Evolutionary conservation across 2,113 vertebrate genomes (phyloP).

Genomic region (Eidolon helvum): DNA sequence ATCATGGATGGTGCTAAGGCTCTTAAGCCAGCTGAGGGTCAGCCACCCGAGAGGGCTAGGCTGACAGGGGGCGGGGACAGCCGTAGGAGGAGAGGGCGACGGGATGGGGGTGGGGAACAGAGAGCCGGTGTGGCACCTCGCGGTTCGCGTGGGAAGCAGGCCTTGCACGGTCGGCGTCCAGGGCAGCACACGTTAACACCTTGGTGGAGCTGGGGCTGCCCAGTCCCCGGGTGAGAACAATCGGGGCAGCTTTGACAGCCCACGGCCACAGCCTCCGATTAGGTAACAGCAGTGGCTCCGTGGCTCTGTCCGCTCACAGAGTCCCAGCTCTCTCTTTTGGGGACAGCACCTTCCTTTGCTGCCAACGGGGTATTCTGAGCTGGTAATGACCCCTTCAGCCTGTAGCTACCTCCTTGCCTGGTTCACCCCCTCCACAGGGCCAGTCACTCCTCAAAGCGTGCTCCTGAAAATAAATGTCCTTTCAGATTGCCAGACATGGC

Average conservation of each 20-base stretch:
- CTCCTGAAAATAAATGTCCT: background rate
- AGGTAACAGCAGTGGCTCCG: too few relatives aligned
- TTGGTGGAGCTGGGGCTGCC: accelerated
- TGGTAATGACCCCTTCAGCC: too few relatives aligned
- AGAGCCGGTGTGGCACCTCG: accelerated
- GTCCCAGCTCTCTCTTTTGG: too few relatives aligned
- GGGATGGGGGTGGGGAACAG: accelerated
- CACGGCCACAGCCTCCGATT: accelerated
- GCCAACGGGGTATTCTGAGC: accelerated
- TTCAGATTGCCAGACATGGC: background rate
- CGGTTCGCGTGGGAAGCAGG: accelerated
- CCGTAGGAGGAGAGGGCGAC: accelerated
- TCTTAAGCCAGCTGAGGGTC: background rate
- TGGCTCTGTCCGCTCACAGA: accelerated
- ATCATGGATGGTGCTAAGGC: background rate
- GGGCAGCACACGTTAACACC: accelerated
- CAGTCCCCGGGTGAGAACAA: background rate
- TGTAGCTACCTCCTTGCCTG: background rate
- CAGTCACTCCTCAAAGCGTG: background rate
- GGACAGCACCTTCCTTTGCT: accelerated
- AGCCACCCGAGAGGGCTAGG: background rate
- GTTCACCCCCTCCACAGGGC: accelerated
- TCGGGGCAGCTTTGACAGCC: background rate
- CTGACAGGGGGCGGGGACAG: accelerated
- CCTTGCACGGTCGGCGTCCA: accelerated